Percentiles rank a stretch among this genome's conserved stretches.
Evolutionary conservation across 92 coral and sea anemone species (phyloP).

Genomic region (Palythoa grandiflora): DNA sequence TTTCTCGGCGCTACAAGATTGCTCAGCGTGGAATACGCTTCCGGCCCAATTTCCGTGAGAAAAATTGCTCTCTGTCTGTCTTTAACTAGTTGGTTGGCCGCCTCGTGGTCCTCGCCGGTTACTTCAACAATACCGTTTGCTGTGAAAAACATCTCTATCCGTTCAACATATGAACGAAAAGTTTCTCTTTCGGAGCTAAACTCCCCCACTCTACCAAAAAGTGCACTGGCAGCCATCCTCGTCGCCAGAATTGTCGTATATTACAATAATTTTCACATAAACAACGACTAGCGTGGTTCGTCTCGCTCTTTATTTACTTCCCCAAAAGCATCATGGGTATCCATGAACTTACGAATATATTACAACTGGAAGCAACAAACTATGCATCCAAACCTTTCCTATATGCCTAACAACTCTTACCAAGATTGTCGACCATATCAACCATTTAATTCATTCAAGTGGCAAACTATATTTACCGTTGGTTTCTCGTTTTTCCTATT

Average conservation of each 20-base stretch:
- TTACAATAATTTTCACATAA: neutral
- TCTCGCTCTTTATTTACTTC: neutral
- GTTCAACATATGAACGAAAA: slow-evolving; percentile 60
- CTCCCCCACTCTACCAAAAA: slow-evolving; percentile 62
- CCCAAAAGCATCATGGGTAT: slow-evolving; percentile 20
- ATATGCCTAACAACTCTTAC: too few relatives aligned
- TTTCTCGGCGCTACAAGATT: slow-evolving; percentile 58
- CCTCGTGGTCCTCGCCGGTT: slow-evolving; percentile 52
- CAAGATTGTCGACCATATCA: too few relatives aligned
- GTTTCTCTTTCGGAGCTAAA: slow-evolving; percentile 50
- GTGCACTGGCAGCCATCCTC: slow-evolving; percentile 41
- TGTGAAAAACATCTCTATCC: slow-evolving; percentile 66
- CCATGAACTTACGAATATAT: neutral
- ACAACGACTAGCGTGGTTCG: neutral
- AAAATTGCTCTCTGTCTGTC: slow-evolving; percentile 64
- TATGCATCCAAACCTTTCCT: too few relatives aligned
- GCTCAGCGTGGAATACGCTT: slow-evolving; percentile 58
- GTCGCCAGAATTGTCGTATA: slow-evolving; percentile 19
- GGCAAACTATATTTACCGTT: too few relatives aligned
- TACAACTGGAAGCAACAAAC: too few relatives aligned
- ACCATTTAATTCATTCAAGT: too few relatives aligned
- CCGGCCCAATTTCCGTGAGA: slow-evolving; percentile 67
- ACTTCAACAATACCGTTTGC: slow-evolving; percentile 62
- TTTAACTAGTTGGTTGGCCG: slow-evolving; percentile 30
- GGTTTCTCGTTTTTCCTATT: too few relatives aligned